Conservation (phyloP, 2,113 vertebrate genomes). For the Boleophthalmus pectinirostris region DNA sequence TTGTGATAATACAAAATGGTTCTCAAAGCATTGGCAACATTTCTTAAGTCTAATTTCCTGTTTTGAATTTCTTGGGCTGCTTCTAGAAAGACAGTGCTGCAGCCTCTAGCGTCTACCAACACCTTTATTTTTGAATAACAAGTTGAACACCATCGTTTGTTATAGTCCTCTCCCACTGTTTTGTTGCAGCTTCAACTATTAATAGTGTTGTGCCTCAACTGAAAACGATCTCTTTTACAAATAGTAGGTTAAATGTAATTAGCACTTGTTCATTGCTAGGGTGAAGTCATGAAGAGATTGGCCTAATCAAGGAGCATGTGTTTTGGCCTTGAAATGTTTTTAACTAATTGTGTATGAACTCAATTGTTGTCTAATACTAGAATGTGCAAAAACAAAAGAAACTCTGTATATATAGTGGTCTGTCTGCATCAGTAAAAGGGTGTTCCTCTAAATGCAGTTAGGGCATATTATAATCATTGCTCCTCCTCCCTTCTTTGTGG, state of each 20-base stretch:
- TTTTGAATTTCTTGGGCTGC: neutral
- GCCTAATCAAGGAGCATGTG: neutral
- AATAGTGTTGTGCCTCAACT: neutral
- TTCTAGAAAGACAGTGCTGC: neutral
- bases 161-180: neutral
- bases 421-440: neutral
- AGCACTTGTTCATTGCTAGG: neutral
- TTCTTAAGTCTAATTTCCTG: neutral
- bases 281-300: neutral
- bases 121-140: neutral
- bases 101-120: neutral
- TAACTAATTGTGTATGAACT: too few relatives aligned
- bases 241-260: neutral
- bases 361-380: neutral
- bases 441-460: constrained; percentile 51
- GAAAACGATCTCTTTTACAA: neutral
- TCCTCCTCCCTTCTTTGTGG: constrained; percentile 48
- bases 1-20: neutral
- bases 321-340: neutral
- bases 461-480: constrained; percentile 56
- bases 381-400: neutral
- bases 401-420: neutral
- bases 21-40: neutral
- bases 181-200: neutral
- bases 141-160: neutral